Conservation (phyloP, 2,113 vertebrate species). For the Melierax canorus region DNA sequence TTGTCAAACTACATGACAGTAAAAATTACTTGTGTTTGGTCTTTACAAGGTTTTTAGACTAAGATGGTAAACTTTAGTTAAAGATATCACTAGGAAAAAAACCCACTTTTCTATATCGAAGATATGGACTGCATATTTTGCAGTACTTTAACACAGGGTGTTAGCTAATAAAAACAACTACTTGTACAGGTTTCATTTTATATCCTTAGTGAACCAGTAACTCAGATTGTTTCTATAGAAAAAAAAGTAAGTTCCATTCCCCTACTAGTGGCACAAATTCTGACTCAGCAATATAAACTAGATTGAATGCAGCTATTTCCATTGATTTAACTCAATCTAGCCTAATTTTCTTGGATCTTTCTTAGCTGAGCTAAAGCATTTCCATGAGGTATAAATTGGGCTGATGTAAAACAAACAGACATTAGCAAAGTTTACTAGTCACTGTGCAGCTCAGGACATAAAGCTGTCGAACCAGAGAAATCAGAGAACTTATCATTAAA, state of each 20-base stretch:
- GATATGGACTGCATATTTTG: not conserved
- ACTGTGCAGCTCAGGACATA: not conserved
- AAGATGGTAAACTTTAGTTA: not conserved
- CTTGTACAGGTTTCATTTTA: not conserved
- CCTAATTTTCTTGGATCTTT: not conserved
- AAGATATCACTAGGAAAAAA: not conserved
- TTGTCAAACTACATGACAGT: not conserved
- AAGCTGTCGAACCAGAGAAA: not conserved
- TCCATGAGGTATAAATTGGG: not conserved
- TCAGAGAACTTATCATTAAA: not conserved
- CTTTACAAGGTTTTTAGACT: not conserved
- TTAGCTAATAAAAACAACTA: not conserved
- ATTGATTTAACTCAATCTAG: not conserved
- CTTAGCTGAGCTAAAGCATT: not conserved
- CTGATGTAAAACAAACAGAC: not conserved
- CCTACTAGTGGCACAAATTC: not conserved
- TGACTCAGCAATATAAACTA: not conserved
- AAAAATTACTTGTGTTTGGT: not conserved
- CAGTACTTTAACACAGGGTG: not conserved
- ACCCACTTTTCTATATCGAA: rapidly evolving
- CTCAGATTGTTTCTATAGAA: not conserved
- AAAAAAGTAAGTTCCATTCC: not conserved
- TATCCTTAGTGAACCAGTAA: not conserved
- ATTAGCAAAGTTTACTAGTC: not conserved
- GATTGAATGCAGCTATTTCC: not conserved